phyloP scores from a whole-genome alignment of 2,888 invertebrate genomes.

The Lasioglossum vierecki region DNA sequence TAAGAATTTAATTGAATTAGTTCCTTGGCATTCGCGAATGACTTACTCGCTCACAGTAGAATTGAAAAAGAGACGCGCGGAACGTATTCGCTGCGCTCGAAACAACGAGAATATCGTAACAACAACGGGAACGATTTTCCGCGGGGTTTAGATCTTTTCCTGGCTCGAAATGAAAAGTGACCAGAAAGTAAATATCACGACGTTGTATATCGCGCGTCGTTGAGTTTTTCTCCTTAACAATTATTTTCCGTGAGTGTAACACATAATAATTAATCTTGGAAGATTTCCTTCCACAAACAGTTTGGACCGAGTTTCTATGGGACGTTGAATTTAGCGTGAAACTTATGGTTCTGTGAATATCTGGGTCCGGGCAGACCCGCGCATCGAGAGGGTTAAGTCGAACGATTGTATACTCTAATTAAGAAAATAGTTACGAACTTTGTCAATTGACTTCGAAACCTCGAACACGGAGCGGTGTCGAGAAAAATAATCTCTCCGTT shows the following conservation, averaged over 20 bases:
- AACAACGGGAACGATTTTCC: not conserved
- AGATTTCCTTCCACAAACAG: not conserved
- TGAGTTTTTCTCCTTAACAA: not conserved
- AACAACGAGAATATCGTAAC: not conserved
- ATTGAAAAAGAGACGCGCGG: not conserved
- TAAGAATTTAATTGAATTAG: not conserved
- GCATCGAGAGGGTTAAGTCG: not conserved
- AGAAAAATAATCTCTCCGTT: not conserved
- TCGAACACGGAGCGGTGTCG: not conserved
- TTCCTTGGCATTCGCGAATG: not conserved
- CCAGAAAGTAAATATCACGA: not conserved
- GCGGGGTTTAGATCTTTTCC: not conserved
- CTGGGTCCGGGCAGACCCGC: not conserved
- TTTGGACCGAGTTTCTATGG: not conserved
- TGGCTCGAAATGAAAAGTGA: not conserved
- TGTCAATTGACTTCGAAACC: not conserved
- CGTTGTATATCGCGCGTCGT: not conserved
- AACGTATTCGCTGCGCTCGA: not conserved
- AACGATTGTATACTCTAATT: slow-evolving; percentile 9
- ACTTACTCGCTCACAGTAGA: not conserved
- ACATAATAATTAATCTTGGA: not conserved
- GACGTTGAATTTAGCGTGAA: not conserved
- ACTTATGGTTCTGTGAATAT: not conserved
- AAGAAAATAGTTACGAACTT: slow-evolving; percentile 16
- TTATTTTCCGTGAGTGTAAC: not conserved